Conservation (phyloP, 1,140 invertebrate species). For the Bombus affinis region DNA sequence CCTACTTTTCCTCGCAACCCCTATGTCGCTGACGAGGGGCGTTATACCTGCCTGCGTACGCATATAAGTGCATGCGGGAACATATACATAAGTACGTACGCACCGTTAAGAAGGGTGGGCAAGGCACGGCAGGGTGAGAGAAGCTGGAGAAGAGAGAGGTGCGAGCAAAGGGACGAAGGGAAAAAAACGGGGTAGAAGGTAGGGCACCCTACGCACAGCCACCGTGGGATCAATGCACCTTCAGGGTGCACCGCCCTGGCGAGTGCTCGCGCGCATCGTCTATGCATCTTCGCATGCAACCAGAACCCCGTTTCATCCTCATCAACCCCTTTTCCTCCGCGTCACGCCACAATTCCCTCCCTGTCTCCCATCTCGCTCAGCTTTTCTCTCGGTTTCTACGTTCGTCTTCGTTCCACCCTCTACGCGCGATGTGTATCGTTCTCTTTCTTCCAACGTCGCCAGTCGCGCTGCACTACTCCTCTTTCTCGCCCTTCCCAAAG, state of each 20-base stretch:
- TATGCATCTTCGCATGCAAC: slow-evolving; percentile 79
- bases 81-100: slow-evolving; percentile 70
- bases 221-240: slow-evolving; percentile 79
- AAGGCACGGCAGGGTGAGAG: slow-evolving; percentile 44
- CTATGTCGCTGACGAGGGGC: slow-evolving; percentile 62
- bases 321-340: slow-evolving; percentile 60
- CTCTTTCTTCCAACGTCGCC: slow-evolving; percentile 6
- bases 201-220: slow-evolving; percentile 73
- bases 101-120: slow-evolving; percentile 54
- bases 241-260: slow-evolving; percentile 79
- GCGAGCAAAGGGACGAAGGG: slow-evolving; percentile 48
- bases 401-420: slow-evolving; percentile 14
- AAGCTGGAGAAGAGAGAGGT: slow-evolving; percentile 43
- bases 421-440: neutral
- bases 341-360: slow-evolving; percentile 33
- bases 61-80: slow-evolving; percentile 70
- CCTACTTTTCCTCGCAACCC: slow-evolving; percentile 74
- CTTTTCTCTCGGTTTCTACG: slow-evolving; percentile 15
- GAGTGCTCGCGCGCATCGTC: slow-evolving; percentile 76
- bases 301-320: slow-evolving; percentile 69
- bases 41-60: slow-evolving; percentile 72
- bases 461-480: slow-evolving; percentile 20
- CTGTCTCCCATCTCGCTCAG: neutral
- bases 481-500: slow-evolving; percentile 47
- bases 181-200: slow-evolving; percentile 72